Base-by-base conservation (phyloP, 2,113 vertebrate species). In the Nettapus auritus region DNA sequence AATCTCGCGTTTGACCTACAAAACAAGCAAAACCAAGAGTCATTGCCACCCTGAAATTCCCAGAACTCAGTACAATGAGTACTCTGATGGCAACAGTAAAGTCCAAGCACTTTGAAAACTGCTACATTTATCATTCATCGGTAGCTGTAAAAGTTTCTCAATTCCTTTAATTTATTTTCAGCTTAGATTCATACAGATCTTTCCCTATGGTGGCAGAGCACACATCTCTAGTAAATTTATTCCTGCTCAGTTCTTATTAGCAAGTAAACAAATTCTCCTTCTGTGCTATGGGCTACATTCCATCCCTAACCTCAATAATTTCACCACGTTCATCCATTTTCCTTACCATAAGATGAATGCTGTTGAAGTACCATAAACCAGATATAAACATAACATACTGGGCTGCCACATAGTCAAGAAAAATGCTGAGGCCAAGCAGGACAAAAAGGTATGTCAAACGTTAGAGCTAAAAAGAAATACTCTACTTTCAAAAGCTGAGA, bases 401-500 rank as follows among this genome's bases (percentile, higher is more conserved):
- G n/a, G 25, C 15, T 73, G 42, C 26, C 79, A 60, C 28, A 40
- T n/a, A 74, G 3, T 38, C 3, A 28, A 34, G 31, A 25, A 81
- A 88, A 75, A 83, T 9, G 15, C n/a, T 71, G 52, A 88, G 38
- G 31, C 1, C 26, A 38, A 83, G 44, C 52, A 55, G 6, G 31
- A 63, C 64, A 80, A 42, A 79, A 55, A 73, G 36, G 6, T 22
- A 6, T 22, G 34, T 11, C 44, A 80, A 55, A 79, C 22, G 40
- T 74, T 2, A 48, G 56, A 80, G 36, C 15, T 78, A 4, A 57
- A 90, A 63, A 56, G 76, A 71, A 75, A 80, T 18, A 74, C 21
- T 29, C 29, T 97, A 98, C 99, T 98, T 99, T 99, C 25, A 99
- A 98, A 63, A 99, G 98, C 87, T 99, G 98, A 10, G 99, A 99